Evolutionary conservation across 2,888 invertebrate genomes (phyloP).

Genomic region (Scrobipalpa atriplicella): DNA sequence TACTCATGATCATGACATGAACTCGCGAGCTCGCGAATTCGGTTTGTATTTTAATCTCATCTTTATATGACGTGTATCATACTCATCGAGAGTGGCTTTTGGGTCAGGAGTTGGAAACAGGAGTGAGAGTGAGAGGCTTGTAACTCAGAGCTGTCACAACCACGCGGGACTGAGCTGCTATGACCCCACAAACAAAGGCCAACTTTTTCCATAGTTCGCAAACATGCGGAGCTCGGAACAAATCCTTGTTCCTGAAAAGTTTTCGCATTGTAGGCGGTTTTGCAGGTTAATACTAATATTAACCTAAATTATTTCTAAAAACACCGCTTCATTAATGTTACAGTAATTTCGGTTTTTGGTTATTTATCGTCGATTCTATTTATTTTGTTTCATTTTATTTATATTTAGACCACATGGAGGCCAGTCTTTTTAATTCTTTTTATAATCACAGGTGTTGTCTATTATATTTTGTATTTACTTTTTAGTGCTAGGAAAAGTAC

Average conservation of each 20-base stretch:
- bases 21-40: no score
- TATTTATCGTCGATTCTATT: no score
- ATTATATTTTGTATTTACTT: no score
- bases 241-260: slow-evolving; percentile 24
- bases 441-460: no score
- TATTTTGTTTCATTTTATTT: no score
- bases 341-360: no score
- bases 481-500: no score
- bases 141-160: slow-evolving; percentile 61
- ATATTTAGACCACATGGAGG: no score
- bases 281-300: background rate
- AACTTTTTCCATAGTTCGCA: slow-evolving; percentile 35
- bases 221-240: slow-evolving; percentile 21
- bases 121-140: slow-evolving; percentile 32
- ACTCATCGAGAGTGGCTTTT: background rate
- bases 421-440: no score
- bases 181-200: slow-evolving; percentile 26
- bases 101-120: slow-evolving; percentile 1
- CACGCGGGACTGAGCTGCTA: slow-evolving; percentile 45
- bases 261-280: background rate
- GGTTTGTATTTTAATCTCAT: no score
- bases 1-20: no score
- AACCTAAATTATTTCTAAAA: no score
- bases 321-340: background rate
- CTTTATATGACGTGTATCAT: background rate